Conservation (phyloP, 2,888 invertebrate species). For the Eurytoma californica region DNA sequence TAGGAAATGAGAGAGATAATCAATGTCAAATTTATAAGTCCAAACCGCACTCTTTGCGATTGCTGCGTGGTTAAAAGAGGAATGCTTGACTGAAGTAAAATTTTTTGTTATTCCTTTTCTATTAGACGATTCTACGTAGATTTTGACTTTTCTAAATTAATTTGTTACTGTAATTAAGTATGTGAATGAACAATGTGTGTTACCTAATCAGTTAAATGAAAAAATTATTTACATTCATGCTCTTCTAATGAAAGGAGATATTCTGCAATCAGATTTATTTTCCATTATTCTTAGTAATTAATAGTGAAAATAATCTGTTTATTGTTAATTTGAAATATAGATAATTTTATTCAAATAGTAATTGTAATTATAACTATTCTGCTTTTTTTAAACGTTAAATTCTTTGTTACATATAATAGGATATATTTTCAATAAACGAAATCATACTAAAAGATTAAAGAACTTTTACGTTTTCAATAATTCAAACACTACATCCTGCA, state of each 20-base stretch:
- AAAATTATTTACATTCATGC: conserved; percentile 7
- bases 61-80: background rate
- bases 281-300: conserved; percentile 1
- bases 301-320: background rate
- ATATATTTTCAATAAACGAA: conserved; percentile 32
- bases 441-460: background rate
- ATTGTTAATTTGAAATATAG: background rate
- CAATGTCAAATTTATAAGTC: conserved; percentile 24
- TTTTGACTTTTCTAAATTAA: background rate
- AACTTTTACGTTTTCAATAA: background rate
- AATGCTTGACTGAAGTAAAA: conserved; percentile 21
- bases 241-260: background rate
- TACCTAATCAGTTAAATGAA: background rate
- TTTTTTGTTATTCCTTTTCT: conserved; percentile 26
- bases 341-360: conserved; percentile 9
- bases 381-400: conserved; percentile 19
- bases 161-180: background rate
- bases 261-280: background rate
- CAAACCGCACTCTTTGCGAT: background rate
- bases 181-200: background rate
- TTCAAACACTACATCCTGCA: too few relatives aligned
- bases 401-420: conserved; percentile 22
- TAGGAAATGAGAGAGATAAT: conserved; percentile 18
- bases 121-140: background rate
- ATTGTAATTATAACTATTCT: conserved; percentile 13